Conservation (phyloP, 2,113 vertebrate species). For the Symphodus melops region DNA sequence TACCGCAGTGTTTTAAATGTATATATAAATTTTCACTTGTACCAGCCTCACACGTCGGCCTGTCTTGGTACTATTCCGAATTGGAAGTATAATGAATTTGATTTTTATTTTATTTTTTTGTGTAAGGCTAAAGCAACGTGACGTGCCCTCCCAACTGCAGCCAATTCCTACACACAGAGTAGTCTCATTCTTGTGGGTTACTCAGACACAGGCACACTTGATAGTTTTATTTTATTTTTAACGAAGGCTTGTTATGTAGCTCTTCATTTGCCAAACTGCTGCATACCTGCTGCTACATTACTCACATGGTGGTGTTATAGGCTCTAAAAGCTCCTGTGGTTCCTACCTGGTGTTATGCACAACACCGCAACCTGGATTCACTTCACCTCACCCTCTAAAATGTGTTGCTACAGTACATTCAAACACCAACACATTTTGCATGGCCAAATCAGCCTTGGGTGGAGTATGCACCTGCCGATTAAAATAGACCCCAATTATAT, state of each 20-base stretch:
- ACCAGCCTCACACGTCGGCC: constrained; percentile 20
- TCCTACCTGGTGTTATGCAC: constrained; percentile 43
- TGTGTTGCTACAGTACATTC: constrained; percentile 14
- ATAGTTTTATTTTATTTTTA: background rate
- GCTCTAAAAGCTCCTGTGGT: constrained; percentile 33
- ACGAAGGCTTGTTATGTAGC: constrained; percentile 12
- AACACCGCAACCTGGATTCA: constrained; percentile 58
- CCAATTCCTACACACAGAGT: constrained; percentile 56
- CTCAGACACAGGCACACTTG: constrained; percentile 5
- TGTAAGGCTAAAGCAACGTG: constrained; percentile 46
- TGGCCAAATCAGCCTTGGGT: constrained; percentile 13
- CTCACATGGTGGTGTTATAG: constrained; percentile 33
- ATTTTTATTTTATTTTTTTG: constrained; percentile 62
- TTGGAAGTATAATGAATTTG: constrained; percentile 19
- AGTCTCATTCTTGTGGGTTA: constrained; percentile 22
- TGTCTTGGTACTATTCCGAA: constrained; percentile 25
- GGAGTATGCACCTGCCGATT: background rate
- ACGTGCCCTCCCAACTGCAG: constrained; percentile 59
- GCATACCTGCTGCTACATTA: constrained; percentile 28
- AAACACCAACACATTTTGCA: constrained; percentile 20
- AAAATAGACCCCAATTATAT: background rate
- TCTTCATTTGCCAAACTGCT: constrained; percentile 56
- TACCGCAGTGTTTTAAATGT: constrained; percentile 28
- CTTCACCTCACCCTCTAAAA: constrained; percentile 48
- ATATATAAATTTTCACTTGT: constrained; percentile 15